Evolutionary conservation across 2,797 vertebrate genomes (phyloP), one percentile per base, ranked within the genome.

Genomic region (Megalops cyprinoides): DNA sequence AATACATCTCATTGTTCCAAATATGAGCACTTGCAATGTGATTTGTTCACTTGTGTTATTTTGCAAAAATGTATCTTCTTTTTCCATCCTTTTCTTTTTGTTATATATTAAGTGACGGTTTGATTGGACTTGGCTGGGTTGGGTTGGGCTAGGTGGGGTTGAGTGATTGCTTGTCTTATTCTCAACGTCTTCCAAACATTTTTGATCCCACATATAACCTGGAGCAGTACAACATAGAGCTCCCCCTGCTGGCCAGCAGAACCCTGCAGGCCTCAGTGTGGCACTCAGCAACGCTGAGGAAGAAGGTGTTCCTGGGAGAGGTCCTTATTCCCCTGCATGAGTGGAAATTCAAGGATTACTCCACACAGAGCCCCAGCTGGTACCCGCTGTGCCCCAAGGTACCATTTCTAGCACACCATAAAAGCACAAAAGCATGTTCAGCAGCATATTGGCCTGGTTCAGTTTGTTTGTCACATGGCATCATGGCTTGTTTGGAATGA

Each of bases 251-350:
- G 89, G 84, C 76, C 77, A 92, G 90, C 28, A 94, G 94, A 81
- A 91, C 89, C 23, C 93, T 98, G 83, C 95, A 96, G 85, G 92
- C 94, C 15, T 93, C 96, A 0, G 96, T 98, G 89, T 99, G 97
- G 97, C 97, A 98, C 46, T 89, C 93, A n/a, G 93, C 93, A 71
- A 87, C 90, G 0, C 92, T 99, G 75, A 92, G 87, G 80, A 90
- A 89, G 79, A 95, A 95, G 51, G 93, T 93, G 39, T 98, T 97
- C 81, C 90, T 98, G 3, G 97, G 97, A 6, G 95, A 97, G 86
- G 95, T 96, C 28, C 84, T 94, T 1, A 78, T 98, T 81, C 92
- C 94, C 0, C 90, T 98, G 89, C 94, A 95, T 20, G 86, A 86
- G 0, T 97, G 95, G 95, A 90, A 92, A 81, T 96, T 95, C 0